phyloP scores from a whole-genome alignment of 64 coral and sea anemone species.

The Montipora capricornis region DNA sequence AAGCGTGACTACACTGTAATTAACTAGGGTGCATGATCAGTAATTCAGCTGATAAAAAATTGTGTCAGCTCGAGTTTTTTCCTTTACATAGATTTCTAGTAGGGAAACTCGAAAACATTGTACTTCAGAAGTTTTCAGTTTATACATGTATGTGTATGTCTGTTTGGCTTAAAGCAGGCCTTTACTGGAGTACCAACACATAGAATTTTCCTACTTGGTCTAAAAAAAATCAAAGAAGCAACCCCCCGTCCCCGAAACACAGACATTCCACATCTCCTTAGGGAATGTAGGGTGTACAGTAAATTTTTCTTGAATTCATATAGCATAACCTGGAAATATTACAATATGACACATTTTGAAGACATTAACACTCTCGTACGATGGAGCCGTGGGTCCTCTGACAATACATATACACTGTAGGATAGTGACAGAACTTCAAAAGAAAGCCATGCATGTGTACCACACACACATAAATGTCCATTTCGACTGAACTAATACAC shows the following conservation, averaged over 20 bases:
- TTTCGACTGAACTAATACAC: conserved; percentile 15
- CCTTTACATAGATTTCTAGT: conserved; percentile 5
- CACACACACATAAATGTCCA: conserved; percentile 18
- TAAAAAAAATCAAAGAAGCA: no score
- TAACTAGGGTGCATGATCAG: background rate
- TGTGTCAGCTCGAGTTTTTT: conserved; percentile 11
- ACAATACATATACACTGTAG: conserved; percentile 27
- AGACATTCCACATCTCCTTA: no score
- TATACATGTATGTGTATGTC: background rate
- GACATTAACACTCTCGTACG: conserved; percentile 7
- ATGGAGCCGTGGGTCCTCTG: conserved; percentile 24
- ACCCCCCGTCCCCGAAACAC: no score
- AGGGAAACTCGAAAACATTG: conserved; percentile 19
- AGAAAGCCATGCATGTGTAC: conserved; percentile 26
- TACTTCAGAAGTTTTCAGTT: background rate
- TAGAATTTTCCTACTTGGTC: conserved; percentile 2
- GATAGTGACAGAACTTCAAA: conserved; percentile 24
- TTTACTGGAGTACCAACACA: conserved; percentile 12
- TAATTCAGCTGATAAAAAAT: conserved; percentile 24
- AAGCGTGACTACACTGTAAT: no score
- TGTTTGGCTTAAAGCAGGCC: background rate
- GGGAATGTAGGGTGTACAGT: no score
- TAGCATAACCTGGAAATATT: background rate
- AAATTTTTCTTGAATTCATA: background rate
- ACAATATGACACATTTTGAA: conserved; percentile 3